These are phyloP conservation scores for Protonibea diacanthus DNA, from an alignment of 2,797 vertebrate species.

Conservation along the genomic window DNA sequence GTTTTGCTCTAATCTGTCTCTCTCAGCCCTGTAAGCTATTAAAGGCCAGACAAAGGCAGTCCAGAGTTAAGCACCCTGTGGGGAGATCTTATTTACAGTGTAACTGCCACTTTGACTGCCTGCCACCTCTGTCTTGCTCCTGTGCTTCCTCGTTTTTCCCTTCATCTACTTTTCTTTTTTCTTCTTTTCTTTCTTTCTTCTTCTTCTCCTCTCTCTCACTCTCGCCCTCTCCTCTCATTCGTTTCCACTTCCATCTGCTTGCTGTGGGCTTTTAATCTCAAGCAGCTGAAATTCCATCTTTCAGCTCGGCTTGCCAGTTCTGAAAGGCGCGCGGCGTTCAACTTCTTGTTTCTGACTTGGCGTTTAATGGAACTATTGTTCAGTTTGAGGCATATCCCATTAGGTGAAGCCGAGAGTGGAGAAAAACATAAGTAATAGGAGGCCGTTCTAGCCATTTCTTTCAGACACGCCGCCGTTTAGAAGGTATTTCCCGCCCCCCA, in stretches of 20 bases:
- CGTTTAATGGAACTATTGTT: slow-evolving; percentile 84
- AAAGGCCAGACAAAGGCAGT: slow-evolving; percentile 82
- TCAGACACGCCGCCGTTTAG: slow-evolving; percentile 37
- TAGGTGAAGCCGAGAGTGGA: slow-evolving; percentile 58
- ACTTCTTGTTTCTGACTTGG: slow-evolving; percentile 79
- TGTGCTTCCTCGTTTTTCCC: slow-evolving; percentile 69
- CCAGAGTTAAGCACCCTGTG: slow-evolving; percentile 78
- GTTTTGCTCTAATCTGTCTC: slow-evolving; percentile 82
- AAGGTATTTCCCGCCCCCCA: slow-evolving; percentile 4
- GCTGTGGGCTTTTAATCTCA: slow-evolving; percentile 80
- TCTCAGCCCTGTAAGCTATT: slow-evolving; percentile 81
- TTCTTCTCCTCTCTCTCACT: neutral
- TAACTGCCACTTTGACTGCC: slow-evolving; percentile 83
- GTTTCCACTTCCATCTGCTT: slow-evolving; percentile 73
- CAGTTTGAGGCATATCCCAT: slow-evolving; percentile 77
- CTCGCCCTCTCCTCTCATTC: slow-evolving; percentile 57
- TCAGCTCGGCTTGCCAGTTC: slow-evolving; percentile 58
- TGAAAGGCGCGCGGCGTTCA: slow-evolving; percentile 65
- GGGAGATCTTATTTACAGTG: slow-evolving; percentile 86
- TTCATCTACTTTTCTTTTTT: slow-evolving; percentile 55
- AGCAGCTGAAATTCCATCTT: slow-evolving; percentile 82
- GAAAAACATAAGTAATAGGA: slow-evolving; percentile 70
- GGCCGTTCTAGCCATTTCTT: slow-evolving; percentile 49
- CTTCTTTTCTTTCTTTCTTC: slow-evolving; percentile 16
- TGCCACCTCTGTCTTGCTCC: slow-evolving; percentile 78